Conservation (phyloP, 2,888 invertebrate species). For the Oscheius sp. region DNA sequence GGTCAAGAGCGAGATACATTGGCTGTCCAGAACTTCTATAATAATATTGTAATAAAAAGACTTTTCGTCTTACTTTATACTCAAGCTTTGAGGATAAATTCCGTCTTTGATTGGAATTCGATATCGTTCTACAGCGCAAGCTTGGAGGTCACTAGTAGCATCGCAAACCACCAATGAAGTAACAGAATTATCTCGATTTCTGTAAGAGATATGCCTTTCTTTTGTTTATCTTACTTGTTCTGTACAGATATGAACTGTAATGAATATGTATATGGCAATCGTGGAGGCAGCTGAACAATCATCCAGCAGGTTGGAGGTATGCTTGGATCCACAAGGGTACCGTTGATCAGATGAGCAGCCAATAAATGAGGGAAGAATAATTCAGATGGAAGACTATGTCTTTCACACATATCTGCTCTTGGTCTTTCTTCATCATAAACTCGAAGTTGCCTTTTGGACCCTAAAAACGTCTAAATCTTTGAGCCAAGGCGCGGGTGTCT, state of each 20-base stretch:
- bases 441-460: conserved; percentile 39
- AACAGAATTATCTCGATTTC: conserved; percentile 47
- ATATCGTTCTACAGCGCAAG: conserved; percentile 33
- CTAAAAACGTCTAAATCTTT: conserved; percentile 24
- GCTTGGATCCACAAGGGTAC: conserved; percentile 59
- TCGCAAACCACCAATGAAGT: conserved; percentile 45
- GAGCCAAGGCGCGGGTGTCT: not conserved
- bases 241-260: conserved; percentile 66
- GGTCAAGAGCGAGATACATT: conserved; percentile 57
- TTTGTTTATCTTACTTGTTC: conserved; percentile 12
- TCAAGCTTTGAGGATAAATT: conserved; percentile 64
- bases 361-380: conserved; percentile 67
- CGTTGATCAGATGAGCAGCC: conserved; percentile 57
- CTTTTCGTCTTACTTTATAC: conserved; percentile 44
- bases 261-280: conserved; percentile 68
- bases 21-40: conserved; percentile 57
- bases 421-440: conserved; percentile 60
- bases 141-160: conserved; percentile 37
- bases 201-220: too few species aligned
- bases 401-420: conserved; percentile 61
- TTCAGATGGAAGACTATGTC: conserved; percentile 47
- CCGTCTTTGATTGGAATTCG: conserved; percentile 62
- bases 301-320: conserved; percentile 64
- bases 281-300: conserved; percentile 61
- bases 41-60: not conserved